Evolutionary conservation across 92 coral and sea anemone species (phyloP).

Genomic region (Umimayanthus kanabou): DNA sequence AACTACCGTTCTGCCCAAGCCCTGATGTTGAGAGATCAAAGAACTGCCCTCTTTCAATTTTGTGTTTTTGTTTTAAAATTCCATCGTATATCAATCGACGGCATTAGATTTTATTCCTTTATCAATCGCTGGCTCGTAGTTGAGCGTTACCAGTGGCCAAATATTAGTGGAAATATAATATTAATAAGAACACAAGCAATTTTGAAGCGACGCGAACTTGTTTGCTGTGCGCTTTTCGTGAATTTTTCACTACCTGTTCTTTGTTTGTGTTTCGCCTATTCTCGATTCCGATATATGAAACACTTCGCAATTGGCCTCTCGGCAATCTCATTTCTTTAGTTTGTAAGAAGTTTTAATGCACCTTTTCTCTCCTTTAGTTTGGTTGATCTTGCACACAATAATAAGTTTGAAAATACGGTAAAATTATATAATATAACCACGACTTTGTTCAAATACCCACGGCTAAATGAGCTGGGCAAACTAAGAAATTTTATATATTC

Average conservation of each 20-base stretch:
- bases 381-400: slow-evolving; percentile 8
- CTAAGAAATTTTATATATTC: slow-evolving; percentile 13
- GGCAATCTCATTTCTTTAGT: slow-evolving; percentile 32
- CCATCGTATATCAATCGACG: slow-evolving; percentile 39
- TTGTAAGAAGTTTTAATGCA: slow-evolving; percentile 19
- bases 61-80: slow-evolving; percentile 38
- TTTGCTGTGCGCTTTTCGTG: slow-evolving; percentile 26
- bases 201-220: slow-evolving; percentile 27
- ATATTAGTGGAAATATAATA: background rate
- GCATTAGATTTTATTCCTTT: slow-evolving; percentile 12
- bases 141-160: background rate
- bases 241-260: slow-evolving; percentile 35
- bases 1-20: background rate
- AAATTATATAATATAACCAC: background rate
- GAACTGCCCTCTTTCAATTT: background rate
- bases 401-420: background rate
- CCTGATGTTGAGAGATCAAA: slow-evolving; percentile 6
- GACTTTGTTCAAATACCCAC: slow-evolving; percentile 25
- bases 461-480: slow-evolving; percentile 13
- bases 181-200: slow-evolving; percentile 21
- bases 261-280: slow-evolving; percentile 32
- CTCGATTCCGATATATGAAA: slow-evolving; percentile 48
- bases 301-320: slow-evolving; percentile 27
- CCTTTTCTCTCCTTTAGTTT: slow-evolving; percentile 3
- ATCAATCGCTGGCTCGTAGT: background rate